Percentiles rank a stretch among this genome's conserved stretches.
Conservation (phyloP, 2,113 vertebrate species). For the Sylvia atricapilla region DNA sequence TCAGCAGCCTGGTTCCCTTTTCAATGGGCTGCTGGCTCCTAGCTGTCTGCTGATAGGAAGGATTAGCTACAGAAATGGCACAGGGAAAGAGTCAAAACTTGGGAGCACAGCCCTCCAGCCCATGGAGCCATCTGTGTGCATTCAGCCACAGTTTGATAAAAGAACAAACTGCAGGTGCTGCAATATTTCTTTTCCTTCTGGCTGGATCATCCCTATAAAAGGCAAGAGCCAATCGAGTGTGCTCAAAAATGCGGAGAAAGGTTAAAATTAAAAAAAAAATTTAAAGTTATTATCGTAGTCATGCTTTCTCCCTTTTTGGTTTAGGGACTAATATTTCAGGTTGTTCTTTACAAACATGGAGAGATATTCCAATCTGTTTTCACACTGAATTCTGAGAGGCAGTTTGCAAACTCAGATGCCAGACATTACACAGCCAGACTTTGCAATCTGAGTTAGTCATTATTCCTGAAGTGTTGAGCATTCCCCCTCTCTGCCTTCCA, state of each 20-base stretch:
- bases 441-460: not conserved
- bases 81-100: not conserved
- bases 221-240: not conserved
- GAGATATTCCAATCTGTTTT: not conserved
- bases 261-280: not conserved
- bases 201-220: not conserved
- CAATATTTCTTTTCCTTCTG: not conserved
- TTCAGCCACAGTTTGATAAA: not conserved
- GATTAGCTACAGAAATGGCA: conserved; percentile 55
- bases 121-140: not conserved
- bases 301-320: not conserved
- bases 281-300: not conserved
- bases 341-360: not conserved
- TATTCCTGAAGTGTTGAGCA: not conserved
- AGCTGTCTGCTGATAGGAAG: conserved; percentile 54
- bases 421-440: not conserved
- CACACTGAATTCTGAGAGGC: not conserved
- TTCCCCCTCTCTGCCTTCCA: not conserved
- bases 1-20: conserved; percentile 31
- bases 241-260: not conserved
- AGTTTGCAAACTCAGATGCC: not conserved
- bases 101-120: not conserved
- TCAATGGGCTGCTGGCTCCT: conserved; percentile 61
- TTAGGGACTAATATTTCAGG: not conserved
- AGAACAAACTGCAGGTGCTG: not conserved